These are phyloP conservation scores for Branchellion lobata DNA, from an alignment of 2,888 invertebrate species.

Conservation along the genomic window DNA sequence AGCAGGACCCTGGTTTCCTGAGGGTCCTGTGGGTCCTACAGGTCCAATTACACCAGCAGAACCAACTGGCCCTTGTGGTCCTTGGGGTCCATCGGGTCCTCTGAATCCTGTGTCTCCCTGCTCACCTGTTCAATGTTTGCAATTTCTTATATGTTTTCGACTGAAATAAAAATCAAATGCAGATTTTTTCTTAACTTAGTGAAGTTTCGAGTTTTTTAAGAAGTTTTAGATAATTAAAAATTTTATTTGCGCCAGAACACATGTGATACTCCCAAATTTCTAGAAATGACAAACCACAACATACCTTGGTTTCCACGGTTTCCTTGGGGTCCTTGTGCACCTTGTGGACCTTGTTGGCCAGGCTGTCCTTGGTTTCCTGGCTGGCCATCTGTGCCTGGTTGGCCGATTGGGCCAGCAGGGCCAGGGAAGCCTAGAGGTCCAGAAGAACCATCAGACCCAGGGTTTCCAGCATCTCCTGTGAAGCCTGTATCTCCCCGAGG, in stretches of 20 bases:
- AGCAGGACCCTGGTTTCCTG: conserved; percentile 44
- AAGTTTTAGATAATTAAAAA: background rate
- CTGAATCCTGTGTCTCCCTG: background rate
- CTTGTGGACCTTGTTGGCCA: conserved; percentile 46
- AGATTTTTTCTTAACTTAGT: no score
- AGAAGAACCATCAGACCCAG: conserved; percentile 46
- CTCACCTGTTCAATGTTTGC: background rate
- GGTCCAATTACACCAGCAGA: conserved; percentile 44
- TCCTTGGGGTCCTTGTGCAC: conserved; percentile 30
- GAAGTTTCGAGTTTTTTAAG: no score
- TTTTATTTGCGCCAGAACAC: no score
- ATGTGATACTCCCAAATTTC: no score
- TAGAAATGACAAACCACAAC: no score
- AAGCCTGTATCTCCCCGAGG: conserved; percentile 43
- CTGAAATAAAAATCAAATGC: no score
- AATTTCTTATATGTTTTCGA: no score
- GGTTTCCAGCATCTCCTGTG: conserved; percentile 21
- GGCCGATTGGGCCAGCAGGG: conserved; percentile 36
- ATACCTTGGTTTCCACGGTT: conserved; percentile 2
- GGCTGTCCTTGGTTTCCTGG: conserved; percentile 52
- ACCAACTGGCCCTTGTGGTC: conserved; percentile 52
- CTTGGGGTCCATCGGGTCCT: conserved; percentile 47
- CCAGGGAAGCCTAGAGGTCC: conserved; percentile 42
- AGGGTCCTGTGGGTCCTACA: conserved; percentile 44
- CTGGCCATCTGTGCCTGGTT: conserved; percentile 26